phyloP scores from a whole-genome alignment of 2,888 invertebrate species.

The Cephus sareptanus region DNA sequence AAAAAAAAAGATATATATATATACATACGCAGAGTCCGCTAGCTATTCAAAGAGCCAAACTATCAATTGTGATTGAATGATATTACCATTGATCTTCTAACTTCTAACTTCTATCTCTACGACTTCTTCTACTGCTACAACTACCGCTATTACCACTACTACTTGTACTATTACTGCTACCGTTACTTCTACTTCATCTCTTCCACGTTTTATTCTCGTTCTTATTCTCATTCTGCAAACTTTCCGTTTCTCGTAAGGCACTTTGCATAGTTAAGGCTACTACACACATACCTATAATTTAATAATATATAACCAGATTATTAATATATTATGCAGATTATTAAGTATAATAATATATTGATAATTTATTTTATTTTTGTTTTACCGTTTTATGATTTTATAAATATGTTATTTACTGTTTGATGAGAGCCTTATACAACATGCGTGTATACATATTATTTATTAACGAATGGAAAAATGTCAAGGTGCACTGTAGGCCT shows the following conservation, averaged over 20 bases:
- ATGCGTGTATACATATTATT: slow-evolving; percentile 26
- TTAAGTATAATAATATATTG: slow-evolving; percentile 61
- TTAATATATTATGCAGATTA: slow-evolving; percentile 64
- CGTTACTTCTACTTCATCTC: background rate
- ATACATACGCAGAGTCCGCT: slow-evolving; percentile 24
- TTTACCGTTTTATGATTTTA: slow-evolving; percentile 66
- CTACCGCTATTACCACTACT: background rate
- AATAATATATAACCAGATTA: slow-evolving; percentile 58
- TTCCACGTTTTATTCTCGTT: slow-evolving; percentile 9
- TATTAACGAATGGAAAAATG: slow-evolving; percentile 32
- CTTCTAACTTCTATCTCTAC: slow-evolving; percentile 7
- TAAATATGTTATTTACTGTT: slow-evolving; percentile 62
- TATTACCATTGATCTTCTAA: slow-evolving; percentile 49
- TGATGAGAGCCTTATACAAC: slow-evolving; percentile 35
- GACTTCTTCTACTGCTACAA: background rate
- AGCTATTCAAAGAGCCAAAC: slow-evolving; percentile 63
- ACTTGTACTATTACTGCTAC: background rate
- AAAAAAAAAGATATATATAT: slow-evolving; percentile 9
- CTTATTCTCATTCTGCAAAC: slow-evolving; percentile 12
- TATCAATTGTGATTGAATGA: slow-evolving; percentile 57
- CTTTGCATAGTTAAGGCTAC: slow-evolving; percentile 55
- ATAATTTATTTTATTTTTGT: slow-evolving; percentile 65
- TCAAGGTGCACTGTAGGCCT: slow-evolving; percentile 40
- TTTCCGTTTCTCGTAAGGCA: slow-evolving; percentile 35
- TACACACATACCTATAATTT: slow-evolving; percentile 51